A percentile compares a stretch with the other conserved stretches of the same genome.
phyloP scores from a whole-genome alignment of 2,888 invertebrate genomes.

The Gastracanthus pulcherrimus region DNA sequence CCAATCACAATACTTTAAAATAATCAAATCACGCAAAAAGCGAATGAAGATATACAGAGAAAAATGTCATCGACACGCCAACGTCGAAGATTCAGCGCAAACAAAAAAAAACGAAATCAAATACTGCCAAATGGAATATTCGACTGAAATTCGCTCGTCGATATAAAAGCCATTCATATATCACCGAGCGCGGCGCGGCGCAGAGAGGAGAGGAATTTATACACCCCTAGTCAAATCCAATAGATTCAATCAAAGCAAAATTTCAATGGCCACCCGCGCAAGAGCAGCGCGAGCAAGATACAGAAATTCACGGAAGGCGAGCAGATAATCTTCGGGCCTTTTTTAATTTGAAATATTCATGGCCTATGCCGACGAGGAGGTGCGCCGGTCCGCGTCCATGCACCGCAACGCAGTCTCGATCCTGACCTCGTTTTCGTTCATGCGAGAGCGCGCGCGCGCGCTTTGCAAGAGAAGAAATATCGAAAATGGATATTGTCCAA shows the following conservation, averaged over 20 bases:
- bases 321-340: conserved; percentile 28
- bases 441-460: not conserved
- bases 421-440: conserved; percentile 41
- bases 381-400: not conserved
- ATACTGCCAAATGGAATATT: not conserved
- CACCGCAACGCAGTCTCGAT: not conserved
- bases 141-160: not conserved
- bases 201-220: not conserved
- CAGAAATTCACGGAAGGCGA: not conserved
- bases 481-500: conserved; percentile 56
- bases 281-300: not conserved
- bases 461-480: conserved; percentile 49
- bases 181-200: not conserved
- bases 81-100: not conserved
- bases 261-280: not conserved
- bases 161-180: not conserved
- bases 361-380: conserved; percentile 1
- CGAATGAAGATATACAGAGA: not conserved
- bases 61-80: not conserved
- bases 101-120: not conserved
- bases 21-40: not conserved
- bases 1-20: no score
- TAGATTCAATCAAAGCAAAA: conserved; percentile 21
- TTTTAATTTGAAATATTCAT: conserved; percentile 57
- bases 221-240: conserved; percentile 15